A percentile compares a stretch with the other conserved stretches of the same genome.
Evolutionary conservation across 2,113 vertebrate species (phyloP).

Genomic region (Paradisaea rubra): DNA sequence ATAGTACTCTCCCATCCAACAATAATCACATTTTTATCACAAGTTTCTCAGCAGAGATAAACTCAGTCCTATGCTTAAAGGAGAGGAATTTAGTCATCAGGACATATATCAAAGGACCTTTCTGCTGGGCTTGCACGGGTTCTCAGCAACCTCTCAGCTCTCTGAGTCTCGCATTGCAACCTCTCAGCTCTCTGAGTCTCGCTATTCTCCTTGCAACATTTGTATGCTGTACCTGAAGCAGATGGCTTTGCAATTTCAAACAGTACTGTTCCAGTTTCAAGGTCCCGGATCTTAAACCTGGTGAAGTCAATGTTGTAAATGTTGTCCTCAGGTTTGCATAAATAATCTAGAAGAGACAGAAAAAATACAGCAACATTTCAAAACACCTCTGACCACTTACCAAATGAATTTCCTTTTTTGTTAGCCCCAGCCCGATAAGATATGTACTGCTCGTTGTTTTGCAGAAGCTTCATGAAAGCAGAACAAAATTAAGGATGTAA

Average conservation of each 20-base stretch:
- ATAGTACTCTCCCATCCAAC: neutral
- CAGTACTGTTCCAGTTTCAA: conserved; percentile 91
- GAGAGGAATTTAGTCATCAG: neutral
- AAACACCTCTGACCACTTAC: neutral
- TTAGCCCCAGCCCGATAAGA: neutral
- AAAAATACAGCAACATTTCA: neutral
- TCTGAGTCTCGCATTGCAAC: neutral
- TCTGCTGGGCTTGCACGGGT: neutral
- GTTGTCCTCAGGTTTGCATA: conserved; percentile 95
- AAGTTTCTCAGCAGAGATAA: neutral
- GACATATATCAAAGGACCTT: accelerated
- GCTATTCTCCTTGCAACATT: accelerated
- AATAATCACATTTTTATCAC: neutral
- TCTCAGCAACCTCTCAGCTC: neutral
- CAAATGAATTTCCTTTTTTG: neutral
- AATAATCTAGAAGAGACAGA: conserved; percentile 78
- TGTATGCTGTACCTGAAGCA: conserved; percentile 73
- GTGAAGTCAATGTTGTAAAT: conserved; percentile 95
- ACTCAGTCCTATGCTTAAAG: neutral
- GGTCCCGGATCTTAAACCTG: conserved; percentile 95
- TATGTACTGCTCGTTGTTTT: neutral
- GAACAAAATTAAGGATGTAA: neutral
- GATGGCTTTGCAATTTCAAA: conserved; percentile 98
- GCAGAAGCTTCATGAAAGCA: neutral
- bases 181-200: neutral